These are phyloP conservation scores for Pherbina coryleti DNA, from an alignment of 2,888 invertebrate genomes.

Conservation along the genomic window DNA sequence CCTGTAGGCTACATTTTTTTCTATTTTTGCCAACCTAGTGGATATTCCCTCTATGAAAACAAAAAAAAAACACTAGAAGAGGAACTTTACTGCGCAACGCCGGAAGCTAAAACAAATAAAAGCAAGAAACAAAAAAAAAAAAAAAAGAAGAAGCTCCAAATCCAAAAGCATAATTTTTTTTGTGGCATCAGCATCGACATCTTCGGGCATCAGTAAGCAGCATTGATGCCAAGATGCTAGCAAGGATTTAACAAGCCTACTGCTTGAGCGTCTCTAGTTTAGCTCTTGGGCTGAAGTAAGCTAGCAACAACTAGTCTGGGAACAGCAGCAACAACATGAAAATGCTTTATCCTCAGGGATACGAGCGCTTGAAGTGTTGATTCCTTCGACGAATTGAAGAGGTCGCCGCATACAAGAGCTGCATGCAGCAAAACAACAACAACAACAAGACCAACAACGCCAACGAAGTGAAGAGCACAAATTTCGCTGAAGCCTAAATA, in stretches of 20 bases:
- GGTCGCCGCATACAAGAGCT: slow-evolving; percentile 11
- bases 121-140: neutral
- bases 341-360: slow-evolving; percentile 11
- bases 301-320: neutral
- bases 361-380: slow-evolving; percentile 13
- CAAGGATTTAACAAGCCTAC: slow-evolving; percentile 10
- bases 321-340: neutral
- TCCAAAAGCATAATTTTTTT: slow-evolving; percentile 13
- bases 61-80: neutral
- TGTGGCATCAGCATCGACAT: slow-evolving; percentile 6
- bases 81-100: slow-evolving; percentile 20
- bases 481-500: slow-evolving; percentile 20
- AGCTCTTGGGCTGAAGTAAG: neutral
- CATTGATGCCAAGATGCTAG: slow-evolving; percentile 8
- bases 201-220: neutral
- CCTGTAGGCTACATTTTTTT: neutral
- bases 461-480: slow-evolving; percentile 13
- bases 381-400: slow-evolving; percentile 22
- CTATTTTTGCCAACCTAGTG: neutral
- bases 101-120: slow-evolving; percentile 22
- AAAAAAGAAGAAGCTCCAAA: neutral
- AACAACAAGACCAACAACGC: too few relatives aligned
- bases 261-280: neutral
- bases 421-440: neutral
- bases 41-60: neutral